These are phyloP conservation scores for Phorcus lineatus DNA, from an alignment of 2,888 invertebrate species.

Conservation along the genomic window DNA sequence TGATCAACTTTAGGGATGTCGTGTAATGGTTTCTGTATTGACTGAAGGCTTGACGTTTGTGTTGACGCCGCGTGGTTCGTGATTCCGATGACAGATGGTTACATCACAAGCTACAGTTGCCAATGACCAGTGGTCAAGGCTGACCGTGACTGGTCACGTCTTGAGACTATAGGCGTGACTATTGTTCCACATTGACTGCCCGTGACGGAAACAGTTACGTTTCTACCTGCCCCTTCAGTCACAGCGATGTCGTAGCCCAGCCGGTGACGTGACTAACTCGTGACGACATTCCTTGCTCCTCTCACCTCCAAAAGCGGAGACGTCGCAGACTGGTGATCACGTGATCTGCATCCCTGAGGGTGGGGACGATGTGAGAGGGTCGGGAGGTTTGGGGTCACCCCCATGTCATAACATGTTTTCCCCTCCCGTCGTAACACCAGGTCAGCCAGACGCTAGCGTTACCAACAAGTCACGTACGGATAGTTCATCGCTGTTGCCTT, in stretches of 20 bases:
- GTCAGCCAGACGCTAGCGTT: not conserved
- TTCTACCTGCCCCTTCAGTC: not conserved
- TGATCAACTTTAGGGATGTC: not conserved
- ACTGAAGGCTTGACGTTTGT: too few relatives aligned
- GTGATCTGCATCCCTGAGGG: not conserved
- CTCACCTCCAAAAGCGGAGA: not conserved
- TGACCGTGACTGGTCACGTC: conserved; percentile 12
- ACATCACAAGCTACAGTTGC: not conserved
- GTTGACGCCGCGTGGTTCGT: too few relatives aligned
- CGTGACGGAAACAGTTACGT: conserved; percentile 13
- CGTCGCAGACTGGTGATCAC: conserved; percentile 4
- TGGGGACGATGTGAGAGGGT: not conserved
- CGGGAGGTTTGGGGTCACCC: not conserved
- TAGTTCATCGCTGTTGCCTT: not conserved
- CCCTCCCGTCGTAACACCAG: not conserved
- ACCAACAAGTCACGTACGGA: not conserved
- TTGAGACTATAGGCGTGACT: conserved; percentile 4
- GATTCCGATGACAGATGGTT: not conserved
- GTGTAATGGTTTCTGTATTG: not conserved
- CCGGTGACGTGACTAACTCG: conserved; percentile 1
- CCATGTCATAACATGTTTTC: not conserved
- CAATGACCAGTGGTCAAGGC: not conserved
- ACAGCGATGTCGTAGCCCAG: conserved; percentile 3
- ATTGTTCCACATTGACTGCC: not conserved
- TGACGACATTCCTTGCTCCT: not conserved